Evolutionary conservation across 2,888 invertebrate species (phyloP), one percentile per base, ranked within the genome.

Genomic region (Dermolepida albohirtum): DNA sequence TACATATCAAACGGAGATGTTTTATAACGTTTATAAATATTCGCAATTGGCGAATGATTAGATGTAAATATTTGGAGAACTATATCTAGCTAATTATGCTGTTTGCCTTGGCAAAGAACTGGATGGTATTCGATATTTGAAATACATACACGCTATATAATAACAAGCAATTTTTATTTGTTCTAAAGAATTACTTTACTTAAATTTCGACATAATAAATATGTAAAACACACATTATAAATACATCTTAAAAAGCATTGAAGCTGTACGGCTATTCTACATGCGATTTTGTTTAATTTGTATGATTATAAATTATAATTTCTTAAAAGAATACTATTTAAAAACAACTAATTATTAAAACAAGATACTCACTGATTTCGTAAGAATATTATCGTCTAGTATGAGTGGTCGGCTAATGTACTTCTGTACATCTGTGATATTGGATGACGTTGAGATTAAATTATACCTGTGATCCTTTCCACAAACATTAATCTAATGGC

Each of bases 391-490:
- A 27, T 16, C 7, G 49, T 57, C n/a, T 57, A 27, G 11, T 22
- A 43, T 41, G 40, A 11, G 1, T 17, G 40, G 34, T 22, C 41
- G 43, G 14, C 57, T 57, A 57, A 57, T 57, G 43, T 57, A 57
- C 57, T 22, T 43, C 43, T 27, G 22, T 57, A 57, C 57, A 41
- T 57, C 57, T 57, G 57, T 43, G 12, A 43, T 43, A 57, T 43
- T 57, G 57, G 41, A 11, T 39, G 17, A 27, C 6, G 57, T 43
- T 57, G 41, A 44, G 22, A 43, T 57, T 57, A 43, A 57, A 57
- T 57, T 57, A 14, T 57, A 49, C 49, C 44, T 22, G n/a, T 57
- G 57, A 57, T 57, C 39, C 43, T 43, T 43, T 57, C n/a, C 57
- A 57, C 12, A 41, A n/a, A 27, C 57, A n/a, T 27, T n/a, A 41